These are phyloP conservation scores for Ophion ellenae DNA, from an alignment of 2,888 invertebrate genomes.

Conservation along the genomic window DNA sequence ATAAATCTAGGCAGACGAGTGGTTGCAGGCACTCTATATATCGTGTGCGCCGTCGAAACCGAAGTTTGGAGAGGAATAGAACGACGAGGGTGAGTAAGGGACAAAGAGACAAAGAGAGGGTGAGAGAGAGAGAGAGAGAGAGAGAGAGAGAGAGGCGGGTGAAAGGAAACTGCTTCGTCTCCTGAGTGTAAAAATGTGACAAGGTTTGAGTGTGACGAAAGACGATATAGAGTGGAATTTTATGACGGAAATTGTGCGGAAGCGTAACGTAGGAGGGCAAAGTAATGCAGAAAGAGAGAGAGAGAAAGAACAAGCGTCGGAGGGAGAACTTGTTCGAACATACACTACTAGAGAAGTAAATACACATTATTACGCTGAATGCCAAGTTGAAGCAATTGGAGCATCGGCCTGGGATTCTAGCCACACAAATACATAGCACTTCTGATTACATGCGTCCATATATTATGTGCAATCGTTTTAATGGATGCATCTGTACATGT, in stretches of 20 bases:
- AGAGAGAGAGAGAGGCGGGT: background rate
- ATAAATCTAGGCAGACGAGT: background rate
- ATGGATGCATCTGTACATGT: too few species aligned
- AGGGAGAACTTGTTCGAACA: background rate
- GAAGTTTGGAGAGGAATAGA: background rate
- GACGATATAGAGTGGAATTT: slow-evolving; percentile 1
- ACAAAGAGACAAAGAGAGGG: background rate
- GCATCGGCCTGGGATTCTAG: background rate
- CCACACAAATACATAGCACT: background rate
- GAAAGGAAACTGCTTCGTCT: background rate
- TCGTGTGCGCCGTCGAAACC: background rate
- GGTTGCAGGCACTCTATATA: background rate
- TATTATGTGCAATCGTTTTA: too few species aligned
- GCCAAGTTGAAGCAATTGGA: slow-evolving; percentile 20
- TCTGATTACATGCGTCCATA: too few species aligned
- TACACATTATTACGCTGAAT: slow-evolving; percentile 33
- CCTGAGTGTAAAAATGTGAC: background rate
- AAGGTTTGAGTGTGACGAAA: background rate
- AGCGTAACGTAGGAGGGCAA: background rate
- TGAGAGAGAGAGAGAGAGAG: background rate
- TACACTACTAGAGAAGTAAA: slow-evolving; percentile 29
- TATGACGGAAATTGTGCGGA: background rate
- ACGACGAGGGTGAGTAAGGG: background rate
- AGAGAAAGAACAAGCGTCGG: background rate
- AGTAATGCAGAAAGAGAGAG: background rate